These are phyloP conservation scores for Diglossa cyanea DNA, from an alignment of 2,797 vertebrate species.

Conservation along the genomic window DNA sequence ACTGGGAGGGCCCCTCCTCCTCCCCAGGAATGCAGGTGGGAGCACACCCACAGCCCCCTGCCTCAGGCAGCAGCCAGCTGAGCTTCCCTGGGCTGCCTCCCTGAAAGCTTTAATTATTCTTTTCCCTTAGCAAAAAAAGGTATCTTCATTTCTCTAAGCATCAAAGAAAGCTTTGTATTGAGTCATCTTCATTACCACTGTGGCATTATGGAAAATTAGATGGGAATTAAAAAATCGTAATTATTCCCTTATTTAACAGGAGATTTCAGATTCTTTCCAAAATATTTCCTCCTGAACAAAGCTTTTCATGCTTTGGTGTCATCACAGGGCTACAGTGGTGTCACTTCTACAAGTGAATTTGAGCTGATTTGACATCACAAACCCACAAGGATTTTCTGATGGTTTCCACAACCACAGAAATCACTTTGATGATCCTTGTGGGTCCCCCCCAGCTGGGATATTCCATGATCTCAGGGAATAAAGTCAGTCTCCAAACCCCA, in stretches of 20 bases:
- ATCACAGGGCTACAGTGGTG: not conserved
- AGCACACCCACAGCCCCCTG: not conserved
- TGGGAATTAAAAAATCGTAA: not conserved
- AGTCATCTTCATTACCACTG: not conserved
- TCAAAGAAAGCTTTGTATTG: not conserved
- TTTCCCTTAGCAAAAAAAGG: not conserved
- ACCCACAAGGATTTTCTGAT: not conserved
- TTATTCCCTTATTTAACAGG: not conserved
- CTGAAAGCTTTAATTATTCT: not conserved
- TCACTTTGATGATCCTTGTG: not conserved
- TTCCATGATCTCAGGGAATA: not conserved
- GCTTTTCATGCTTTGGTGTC: not conserved
- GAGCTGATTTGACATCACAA: not conserved
- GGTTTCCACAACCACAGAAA: not conserved
- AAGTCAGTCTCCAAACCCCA: accelerated
- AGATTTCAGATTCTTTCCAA: not conserved
- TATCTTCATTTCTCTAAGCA: not conserved
- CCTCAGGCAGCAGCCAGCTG: not conserved
- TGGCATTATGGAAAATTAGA: not conserved
- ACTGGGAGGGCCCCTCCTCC: accelerated
- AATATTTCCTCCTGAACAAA: not conserved
- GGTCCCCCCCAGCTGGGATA: not conserved
- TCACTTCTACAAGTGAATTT: not conserved
- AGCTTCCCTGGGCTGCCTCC: not conserved
- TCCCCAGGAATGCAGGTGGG: not conserved